phyloP scores from a whole-genome alignment of 1,140 invertebrate genomes.

The Hestina assimilis region DNA sequence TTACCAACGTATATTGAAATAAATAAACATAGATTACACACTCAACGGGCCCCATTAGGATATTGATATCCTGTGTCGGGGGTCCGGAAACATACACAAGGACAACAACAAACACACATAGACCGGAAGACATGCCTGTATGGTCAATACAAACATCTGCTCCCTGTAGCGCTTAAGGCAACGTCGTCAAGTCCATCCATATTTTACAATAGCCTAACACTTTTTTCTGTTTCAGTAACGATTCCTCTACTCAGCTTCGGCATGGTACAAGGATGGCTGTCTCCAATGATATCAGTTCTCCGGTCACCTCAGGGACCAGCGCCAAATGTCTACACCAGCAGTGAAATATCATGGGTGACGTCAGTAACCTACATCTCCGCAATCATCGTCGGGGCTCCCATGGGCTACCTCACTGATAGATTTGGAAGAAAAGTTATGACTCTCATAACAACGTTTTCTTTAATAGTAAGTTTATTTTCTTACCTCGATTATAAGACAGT shows the following conservation, averaged over 20 bases:
- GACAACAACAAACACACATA: too few relatives aligned
- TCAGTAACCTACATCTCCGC: conserved; percentile 67
- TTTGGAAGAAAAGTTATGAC: conserved; percentile 65
- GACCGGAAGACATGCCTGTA: too few relatives aligned
- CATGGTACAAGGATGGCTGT: conserved; percentile 68
- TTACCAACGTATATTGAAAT: too few relatives aligned
- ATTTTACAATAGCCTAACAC: too few relatives aligned
- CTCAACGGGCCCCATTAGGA: too few relatives aligned
- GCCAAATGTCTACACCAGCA: conserved; percentile 42
- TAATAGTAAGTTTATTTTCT: conserved; percentile 51
- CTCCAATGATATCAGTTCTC: conserved; percentile 60
- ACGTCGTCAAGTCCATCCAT: too few relatives aligned
- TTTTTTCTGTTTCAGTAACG: conserved; percentile 62
- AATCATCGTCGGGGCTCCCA: conserved; percentile 60
- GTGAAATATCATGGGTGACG: conserved; percentile 62
- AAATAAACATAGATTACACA: too few relatives aligned
- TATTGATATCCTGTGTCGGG: too few relatives aligned
- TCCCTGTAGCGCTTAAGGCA: too few relatives aligned
- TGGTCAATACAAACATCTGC: too few relatives aligned
- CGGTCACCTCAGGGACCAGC: conserved; percentile 49
- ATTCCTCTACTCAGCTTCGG: conserved; percentile 65
- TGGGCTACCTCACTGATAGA: conserved; percentile 60
- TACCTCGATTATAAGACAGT: background rate
- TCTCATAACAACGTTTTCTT: conserved; percentile 52
- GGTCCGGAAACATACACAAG: too few relatives aligned